Percentiles rank a stretch among this genome's conserved stretches.
phyloP scores from a whole-genome alignment of 2,888 invertebrate species.

The Tolmerus cingulatus region DNA sequence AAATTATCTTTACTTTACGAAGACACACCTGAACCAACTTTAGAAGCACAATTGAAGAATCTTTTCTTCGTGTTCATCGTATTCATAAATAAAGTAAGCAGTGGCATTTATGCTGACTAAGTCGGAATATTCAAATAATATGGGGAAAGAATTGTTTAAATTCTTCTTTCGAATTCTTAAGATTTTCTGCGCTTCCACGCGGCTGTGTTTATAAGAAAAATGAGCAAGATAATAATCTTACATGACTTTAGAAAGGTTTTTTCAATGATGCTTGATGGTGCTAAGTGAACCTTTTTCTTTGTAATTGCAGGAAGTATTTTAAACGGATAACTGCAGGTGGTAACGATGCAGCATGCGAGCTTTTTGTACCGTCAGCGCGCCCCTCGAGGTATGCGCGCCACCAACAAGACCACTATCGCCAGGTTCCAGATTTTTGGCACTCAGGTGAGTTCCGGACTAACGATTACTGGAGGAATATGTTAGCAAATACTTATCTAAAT shows the following conservation, averaged over 20 bases:
- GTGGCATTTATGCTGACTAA: background rate
- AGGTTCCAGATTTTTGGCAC: conserved; percentile 70
- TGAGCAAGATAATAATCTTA: background rate
- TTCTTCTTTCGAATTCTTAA: background rate
- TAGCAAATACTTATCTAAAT: conserved; percentile 8
- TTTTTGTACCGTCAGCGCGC: conserved; percentile 84
- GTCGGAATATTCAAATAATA: background rate
- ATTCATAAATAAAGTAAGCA: background rate
- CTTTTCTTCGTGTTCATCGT: background rate
- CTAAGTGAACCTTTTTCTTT: conserved; percentile 26
- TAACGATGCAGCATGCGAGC: conserved; percentile 71
- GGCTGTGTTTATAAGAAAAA: background rate
- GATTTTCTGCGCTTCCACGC: background rate
- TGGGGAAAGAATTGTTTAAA: background rate
- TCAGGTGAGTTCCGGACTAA: conserved; percentile 56
- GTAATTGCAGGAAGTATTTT: conserved; percentile 61
- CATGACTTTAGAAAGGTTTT: background rate
- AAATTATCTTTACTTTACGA: background rate
- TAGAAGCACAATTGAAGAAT: background rate
- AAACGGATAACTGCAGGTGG: conserved; percentile 62
- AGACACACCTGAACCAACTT: background rate
- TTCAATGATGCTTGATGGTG: background rate
- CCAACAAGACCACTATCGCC: conserved; percentile 67
- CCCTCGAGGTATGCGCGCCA: conserved; percentile 79
- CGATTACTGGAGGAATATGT: background rate